phyloP scores from a whole-genome alignment of 64 coral and sea anemone genomes.

The Pachyseris speciosa region DNA sequence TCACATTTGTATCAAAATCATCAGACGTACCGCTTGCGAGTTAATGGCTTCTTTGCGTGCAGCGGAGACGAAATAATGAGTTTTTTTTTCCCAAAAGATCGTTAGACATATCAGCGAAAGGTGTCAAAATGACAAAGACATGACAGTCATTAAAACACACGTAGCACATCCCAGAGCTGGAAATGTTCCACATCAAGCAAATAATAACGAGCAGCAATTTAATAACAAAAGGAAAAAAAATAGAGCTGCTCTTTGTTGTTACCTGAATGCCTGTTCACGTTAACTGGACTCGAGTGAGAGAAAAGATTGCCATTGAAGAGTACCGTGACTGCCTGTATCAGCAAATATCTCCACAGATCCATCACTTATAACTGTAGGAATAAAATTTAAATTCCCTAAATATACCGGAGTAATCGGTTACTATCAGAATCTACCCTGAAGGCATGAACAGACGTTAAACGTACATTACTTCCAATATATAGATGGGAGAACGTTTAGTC shows the following conservation, averaged over 20 bases:
- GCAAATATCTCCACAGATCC: constrained; percentile 13
- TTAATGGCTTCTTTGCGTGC: background rate
- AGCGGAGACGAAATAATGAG: too few species aligned
- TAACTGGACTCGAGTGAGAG: constrained; percentile 6
- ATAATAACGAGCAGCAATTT: background rate
- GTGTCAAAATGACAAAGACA: too few species aligned
- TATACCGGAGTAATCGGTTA: background rate
- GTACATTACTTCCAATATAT: background rate
- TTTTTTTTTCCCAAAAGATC: too few species aligned
- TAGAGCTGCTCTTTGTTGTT: background rate
- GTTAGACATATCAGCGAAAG: background rate
- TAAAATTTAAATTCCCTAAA: background rate
- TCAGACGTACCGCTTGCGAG: background rate
- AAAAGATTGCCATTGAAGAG: background rate
- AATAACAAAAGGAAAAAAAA: too few species aligned
- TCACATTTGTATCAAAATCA: background rate
- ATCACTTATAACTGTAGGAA: constrained; percentile 1
- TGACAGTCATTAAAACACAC: too few species aligned
- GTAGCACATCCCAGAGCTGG: too few species aligned
- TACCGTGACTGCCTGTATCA: background rate
- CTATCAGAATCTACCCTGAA: background rate
- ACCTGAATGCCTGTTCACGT: constrained; percentile 22
- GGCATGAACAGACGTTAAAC: background rate
- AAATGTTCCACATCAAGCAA: background rate
- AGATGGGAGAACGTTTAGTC: background rate